These are phyloP conservation scores for Lethocerus indicus DNA, from an alignment of 1,140 invertebrate genomes.

Conservation along the genomic window DNA sequence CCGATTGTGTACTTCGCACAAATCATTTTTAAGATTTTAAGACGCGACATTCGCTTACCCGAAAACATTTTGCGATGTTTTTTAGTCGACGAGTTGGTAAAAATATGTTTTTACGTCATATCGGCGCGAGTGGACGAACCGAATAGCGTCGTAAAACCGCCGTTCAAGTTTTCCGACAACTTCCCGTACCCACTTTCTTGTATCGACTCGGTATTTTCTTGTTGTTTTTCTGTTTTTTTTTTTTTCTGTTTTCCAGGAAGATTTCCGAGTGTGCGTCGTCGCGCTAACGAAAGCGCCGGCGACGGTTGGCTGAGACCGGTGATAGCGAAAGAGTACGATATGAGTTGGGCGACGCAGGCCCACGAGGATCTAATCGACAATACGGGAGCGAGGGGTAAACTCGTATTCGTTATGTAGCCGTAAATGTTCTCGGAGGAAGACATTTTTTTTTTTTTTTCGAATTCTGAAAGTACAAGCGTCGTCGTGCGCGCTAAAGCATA, in stretches of 20 bases:
- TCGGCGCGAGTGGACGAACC: not conserved
- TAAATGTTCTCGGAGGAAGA: too few relatives aligned
- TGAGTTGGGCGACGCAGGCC: slow-evolving; percentile 26
- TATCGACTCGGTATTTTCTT: not conserved
- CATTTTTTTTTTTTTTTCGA: too few relatives aligned
- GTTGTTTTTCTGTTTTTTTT: not conserved
- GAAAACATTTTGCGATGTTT: too few relatives aligned
- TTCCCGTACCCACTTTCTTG: not conserved
- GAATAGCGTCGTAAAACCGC: not conserved
- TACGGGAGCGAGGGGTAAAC: slow-evolving; percentile 22
- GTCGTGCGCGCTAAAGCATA: too few relatives aligned
- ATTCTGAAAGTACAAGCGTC: too few relatives aligned
- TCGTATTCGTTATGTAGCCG: too few relatives aligned
- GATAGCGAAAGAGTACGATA: slow-evolving; percentile 26
- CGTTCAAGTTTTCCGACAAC: not conserved
- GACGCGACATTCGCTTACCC: too few relatives aligned
- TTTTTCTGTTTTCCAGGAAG: slow-evolving; percentile 24
- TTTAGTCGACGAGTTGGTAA: too few relatives aligned
- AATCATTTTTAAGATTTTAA: too few relatives aligned
- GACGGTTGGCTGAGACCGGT: slow-evolving; percentile 30
- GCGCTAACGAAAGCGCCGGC: slow-evolving; percentile 24
- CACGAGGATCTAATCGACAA: slow-evolving; percentile 22
- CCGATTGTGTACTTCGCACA: too few relatives aligned
- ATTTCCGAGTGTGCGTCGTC: slow-evolving; percentile 23
- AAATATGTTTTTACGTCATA: not conserved